Conservation (phyloP, 2,888 invertebrate species). For the Zelleria hepariella region DNA sequence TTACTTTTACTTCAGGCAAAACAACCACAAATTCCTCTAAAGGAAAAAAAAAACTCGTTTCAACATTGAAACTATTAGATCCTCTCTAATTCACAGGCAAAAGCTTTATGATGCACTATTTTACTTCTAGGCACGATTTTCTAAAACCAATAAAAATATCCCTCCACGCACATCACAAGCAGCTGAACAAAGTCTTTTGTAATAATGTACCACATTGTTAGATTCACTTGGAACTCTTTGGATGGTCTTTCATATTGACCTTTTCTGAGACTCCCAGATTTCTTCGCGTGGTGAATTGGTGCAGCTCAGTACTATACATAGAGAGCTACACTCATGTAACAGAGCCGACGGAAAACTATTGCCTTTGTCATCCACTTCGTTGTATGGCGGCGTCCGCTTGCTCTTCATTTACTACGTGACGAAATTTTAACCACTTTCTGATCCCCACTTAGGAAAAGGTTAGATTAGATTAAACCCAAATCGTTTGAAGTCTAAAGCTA, state of each 20-base stretch:
- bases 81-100: neutral
- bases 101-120: neutral
- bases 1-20: neutral
- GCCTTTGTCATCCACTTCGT: too few species aligned
- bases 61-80: neutral
- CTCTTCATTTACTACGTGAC: too few species aligned
- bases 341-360: too few species aligned
- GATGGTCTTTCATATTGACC: neutral
- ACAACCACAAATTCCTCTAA: neutral
- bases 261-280: neutral
- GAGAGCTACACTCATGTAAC: neutral
- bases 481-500: too few species aligned
- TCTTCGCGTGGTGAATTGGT: neutral
- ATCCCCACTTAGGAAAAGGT: too few species aligned
- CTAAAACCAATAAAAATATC: neutral
- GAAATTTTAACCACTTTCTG: too few species aligned
- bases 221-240: neutral
- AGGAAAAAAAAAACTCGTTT: neutral
- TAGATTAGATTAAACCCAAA: too few species aligned
- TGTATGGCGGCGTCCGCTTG: too few species aligned
- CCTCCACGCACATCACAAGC: neutral
- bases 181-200: neutral
- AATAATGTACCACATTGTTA: neutral
- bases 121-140: neutral
- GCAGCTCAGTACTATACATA: neutral